phyloP scores from a whole-genome alignment of 2,113 vertebrate genomes.

The Theristicus caerulescens region DNA sequence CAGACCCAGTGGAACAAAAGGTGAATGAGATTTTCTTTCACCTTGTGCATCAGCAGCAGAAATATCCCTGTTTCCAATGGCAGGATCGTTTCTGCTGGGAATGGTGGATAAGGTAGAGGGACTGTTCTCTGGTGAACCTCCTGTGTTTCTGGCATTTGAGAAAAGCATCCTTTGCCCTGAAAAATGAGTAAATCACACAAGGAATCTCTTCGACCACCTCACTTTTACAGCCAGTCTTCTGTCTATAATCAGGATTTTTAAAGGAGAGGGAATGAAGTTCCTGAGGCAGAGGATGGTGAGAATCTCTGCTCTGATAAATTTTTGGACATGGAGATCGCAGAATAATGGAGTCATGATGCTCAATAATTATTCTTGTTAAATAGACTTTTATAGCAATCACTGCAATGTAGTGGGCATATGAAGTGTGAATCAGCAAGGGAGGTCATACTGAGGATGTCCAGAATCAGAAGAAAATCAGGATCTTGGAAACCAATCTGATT shows the following conservation, averaged over 20 bases:
- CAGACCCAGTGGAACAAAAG: neutral
- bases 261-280: neutral
- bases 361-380: slow-evolving; percentile 26
- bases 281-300: neutral
- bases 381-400: slow-evolving; percentile 22
- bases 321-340: neutral
- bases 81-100: neutral
- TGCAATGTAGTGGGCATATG: neutral
- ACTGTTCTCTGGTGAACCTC: neutral
- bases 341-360: slow-evolving; percentile 31
- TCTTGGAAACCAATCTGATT: slow-evolving; percentile 32
- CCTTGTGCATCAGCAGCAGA: neutral
- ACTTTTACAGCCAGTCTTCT: slow-evolving; percentile 33
- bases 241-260: slow-evolving; percentile 45
- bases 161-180: slow-evolving; percentile 24
- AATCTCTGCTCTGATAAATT: slow-evolving; percentile 8
- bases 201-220: neutral
- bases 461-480: neutral
- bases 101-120: neutral
- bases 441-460: neutral
- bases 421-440: neutral
- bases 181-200: neutral
- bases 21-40: neutral
- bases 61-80: neutral
- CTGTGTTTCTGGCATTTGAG: neutral